A percentile compares a stretch with the other conserved stretches of the same genome.
Evolutionary conservation across 2,797 vertebrate species (phyloP).

Genomic region (Catharus ustulatus): DNA sequence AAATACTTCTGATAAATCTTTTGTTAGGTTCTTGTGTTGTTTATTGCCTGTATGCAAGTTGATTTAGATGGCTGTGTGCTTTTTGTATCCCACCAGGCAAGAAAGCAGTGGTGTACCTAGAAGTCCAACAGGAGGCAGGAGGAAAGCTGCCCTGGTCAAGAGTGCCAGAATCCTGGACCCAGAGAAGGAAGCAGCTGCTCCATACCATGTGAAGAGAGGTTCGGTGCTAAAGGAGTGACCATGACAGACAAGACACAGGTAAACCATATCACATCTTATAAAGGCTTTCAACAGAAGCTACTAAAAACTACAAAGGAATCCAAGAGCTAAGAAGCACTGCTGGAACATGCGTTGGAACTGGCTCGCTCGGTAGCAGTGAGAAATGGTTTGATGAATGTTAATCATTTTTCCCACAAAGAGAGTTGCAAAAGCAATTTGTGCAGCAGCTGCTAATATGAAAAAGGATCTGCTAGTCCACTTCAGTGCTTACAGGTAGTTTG

Average conservation of each 20-base stretch:
- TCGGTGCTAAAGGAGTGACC: not conserved
- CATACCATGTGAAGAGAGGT: not conserved
- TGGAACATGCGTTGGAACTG: not conserved
- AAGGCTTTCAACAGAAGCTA: not conserved
- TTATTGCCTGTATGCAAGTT: not conserved
- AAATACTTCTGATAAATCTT: not conserved
- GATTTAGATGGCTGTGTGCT: not conserved
- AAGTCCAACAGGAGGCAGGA: not conserved
- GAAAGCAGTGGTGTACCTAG: not conserved
- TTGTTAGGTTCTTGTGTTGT: not conserved
- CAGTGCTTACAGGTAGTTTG: not conserved
- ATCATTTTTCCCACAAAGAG: not conserved
- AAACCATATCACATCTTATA: not conserved
- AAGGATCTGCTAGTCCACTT: not conserved
- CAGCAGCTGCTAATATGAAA: not conserved
- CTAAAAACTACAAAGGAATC: not conserved
- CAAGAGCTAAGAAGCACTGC: not conserved
- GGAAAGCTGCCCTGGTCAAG: not conserved
- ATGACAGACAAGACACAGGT: not conserved
- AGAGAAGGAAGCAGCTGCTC: not conserved
- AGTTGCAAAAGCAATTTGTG: not conserved
- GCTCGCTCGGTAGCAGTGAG: not conserved
- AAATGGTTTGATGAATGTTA: not conserved
- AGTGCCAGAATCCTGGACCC: not conserved
- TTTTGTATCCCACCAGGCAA: not conserved